Percentiles rank a stretch among this genome's conserved stretches.
Evolutionary conservation across 2,797 vertebrate species (phyloP).

Genomic region (Smutsia gigantea): DNA sequence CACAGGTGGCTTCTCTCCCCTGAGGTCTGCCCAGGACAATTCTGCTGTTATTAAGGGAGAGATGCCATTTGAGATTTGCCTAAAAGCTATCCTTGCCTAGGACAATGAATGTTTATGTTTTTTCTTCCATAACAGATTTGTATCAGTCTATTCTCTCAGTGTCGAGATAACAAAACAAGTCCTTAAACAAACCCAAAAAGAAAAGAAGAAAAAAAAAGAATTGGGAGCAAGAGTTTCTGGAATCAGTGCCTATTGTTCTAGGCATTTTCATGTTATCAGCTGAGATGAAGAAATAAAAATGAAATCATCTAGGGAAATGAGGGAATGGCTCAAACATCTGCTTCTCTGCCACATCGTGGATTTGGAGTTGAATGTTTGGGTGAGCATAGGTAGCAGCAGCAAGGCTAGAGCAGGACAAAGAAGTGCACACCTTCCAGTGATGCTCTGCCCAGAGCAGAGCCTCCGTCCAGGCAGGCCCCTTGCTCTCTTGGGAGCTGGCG

Average conservation of each 20-base stretch:
- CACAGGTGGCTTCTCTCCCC: neutral
- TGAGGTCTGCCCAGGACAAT: neutral
- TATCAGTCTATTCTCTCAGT: neutral
- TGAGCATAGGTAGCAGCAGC: neutral
- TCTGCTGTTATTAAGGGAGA: neutral
- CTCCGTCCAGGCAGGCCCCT: too few relatives aligned
- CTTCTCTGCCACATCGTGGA: neutral
- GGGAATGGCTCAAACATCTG: constrained; percentile 1
- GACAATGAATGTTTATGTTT: neutral
- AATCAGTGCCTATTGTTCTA: constrained; percentile 32
- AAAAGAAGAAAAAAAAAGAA: neutral
- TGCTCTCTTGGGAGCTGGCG: neutral
- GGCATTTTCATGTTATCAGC: neutral
- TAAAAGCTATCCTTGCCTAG: neutral
- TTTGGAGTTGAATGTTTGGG: neutral
- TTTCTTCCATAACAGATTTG: neutral
- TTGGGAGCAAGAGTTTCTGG: constrained; percentile 33
- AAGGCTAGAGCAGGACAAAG: neutral
- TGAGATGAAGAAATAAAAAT: constrained; percentile 38
- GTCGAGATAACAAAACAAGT: neutral
- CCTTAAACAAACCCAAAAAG: neutral
- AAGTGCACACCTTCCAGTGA: neutral
- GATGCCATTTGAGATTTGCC: neutral
- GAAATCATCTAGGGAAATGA: neutral
- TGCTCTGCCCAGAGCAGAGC: neutral